Percentiles rank a stretch among this genome's conserved stretches.
Evolutionary conservation across 1,140 invertebrate species (phyloP).

Genomic region (Euborellia annulipes): DNA sequence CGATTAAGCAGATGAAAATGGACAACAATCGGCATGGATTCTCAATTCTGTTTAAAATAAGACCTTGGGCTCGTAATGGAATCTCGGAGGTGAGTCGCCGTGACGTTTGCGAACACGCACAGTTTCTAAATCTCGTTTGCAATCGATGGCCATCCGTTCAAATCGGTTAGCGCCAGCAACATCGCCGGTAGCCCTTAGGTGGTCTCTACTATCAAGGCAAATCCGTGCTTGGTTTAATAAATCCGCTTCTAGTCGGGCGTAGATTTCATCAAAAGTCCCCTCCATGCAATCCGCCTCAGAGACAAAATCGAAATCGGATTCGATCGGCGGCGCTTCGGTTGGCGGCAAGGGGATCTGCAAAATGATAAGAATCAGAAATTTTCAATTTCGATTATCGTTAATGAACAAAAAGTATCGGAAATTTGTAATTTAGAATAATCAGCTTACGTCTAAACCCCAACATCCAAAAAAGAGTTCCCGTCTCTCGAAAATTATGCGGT

Average conservation of each 20-base stretch:
- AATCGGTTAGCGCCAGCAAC: conserved; percentile 77
- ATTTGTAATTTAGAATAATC: too few species aligned
- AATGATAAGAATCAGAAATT: not conserved
- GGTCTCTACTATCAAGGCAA: conserved; percentile 71
- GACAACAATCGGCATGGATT: too few species aligned
- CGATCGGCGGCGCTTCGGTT: conserved; percentile 44
- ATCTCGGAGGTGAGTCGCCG: conserved; percentile 50
- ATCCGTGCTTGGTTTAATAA: conserved; percentile 69
- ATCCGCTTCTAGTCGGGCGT: conserved; percentile 64
- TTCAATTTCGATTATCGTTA: too few species aligned
- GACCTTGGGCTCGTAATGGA: conserved; percentile 76
- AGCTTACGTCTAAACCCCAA: not conserved
- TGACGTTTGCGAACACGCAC: conserved; percentile 51
- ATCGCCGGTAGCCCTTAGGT: conserved; percentile 87
- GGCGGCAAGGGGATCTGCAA: conserved; percentile 66
- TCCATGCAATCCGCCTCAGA: conserved; percentile 41
- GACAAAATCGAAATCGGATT: conserved; percentile 61
- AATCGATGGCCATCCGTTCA: conserved; percentile 67
- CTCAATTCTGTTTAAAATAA: too few species aligned
- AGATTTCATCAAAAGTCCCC: conserved; percentile 43
- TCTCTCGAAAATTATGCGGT: too few species aligned
- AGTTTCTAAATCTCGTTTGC: conserved; percentile 79
- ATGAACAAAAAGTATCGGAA: too few species aligned
- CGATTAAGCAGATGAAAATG: too few species aligned
- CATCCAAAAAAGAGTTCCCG: not conserved